Conservation (phyloP, 2,888 invertebrate genomes). For the Drosophila monieri region DNA sequence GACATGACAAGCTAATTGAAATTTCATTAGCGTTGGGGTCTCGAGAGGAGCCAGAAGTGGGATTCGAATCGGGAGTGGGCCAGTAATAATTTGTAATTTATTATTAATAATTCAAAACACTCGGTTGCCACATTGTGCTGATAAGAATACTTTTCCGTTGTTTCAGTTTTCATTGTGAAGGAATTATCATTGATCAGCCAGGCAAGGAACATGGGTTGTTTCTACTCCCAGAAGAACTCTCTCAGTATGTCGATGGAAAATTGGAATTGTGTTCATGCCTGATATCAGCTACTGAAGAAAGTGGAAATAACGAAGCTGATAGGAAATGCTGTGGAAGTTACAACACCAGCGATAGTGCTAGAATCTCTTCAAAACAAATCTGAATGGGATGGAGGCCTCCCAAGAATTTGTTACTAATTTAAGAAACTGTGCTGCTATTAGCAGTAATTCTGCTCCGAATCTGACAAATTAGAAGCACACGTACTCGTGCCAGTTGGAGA, state of each 20-base stretch:
- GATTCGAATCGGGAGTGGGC: slow-evolving; percentile 1
- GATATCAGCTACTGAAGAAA: slow-evolving; percentile 37
- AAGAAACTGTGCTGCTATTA: neutral
- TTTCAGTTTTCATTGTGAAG: slow-evolving; percentile 56
- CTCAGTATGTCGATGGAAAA: slow-evolving; percentile 21
- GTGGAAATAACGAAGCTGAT: slow-evolving; percentile 13
- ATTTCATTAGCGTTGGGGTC: slow-evolving; percentile 75
- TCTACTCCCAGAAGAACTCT: slow-evolving; percentile 11
- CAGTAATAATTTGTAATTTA: slow-evolving; percentile 76
- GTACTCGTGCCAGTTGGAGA: slow-evolving; percentile 53
- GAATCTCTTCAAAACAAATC: neutral
- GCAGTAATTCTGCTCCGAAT: neutral
- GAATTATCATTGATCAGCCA: slow-evolving; percentile 64
- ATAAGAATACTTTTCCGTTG: slow-evolving; percentile 51
- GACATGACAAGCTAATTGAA: slow-evolving; percentile 78
- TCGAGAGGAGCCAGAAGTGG: slow-evolving; percentile 3
- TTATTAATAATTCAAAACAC: slow-evolving; percentile 81
- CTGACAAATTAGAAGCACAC: slow-evolving; percentile 53
- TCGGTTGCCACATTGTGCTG: slow-evolving; percentile 44
- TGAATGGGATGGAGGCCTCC: neutral
- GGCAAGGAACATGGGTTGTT: slow-evolving; percentile 16
- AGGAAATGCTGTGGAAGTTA: slow-evolving; percentile 7
- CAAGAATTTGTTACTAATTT: neutral
- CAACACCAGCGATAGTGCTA: neutral
- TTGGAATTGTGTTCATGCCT: slow-evolving; percentile 39